Conservation (phyloP, 2,797 vertebrate genomes). For the Falco biarmicus region DNA sequence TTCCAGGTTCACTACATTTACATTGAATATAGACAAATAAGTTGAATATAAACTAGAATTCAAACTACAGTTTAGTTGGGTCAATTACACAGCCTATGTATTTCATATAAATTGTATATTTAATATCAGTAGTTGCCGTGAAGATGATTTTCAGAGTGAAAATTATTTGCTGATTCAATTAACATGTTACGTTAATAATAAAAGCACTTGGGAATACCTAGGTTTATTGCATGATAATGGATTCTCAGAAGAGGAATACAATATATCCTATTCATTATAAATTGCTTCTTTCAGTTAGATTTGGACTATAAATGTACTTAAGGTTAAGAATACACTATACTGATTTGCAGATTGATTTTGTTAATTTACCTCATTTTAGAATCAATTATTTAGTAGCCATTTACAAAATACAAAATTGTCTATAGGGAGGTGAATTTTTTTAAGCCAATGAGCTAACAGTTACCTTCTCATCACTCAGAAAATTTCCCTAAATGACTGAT, state of each 20-base stretch:
- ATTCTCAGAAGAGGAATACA: not conserved
- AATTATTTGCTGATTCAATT: constrained; percentile 48
- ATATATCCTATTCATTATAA: constrained; percentile 3
- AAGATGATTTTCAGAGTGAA: constrained; percentile 28
- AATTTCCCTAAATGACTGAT: not conserved
- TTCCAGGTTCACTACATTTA: not conserved
- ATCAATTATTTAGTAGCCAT: not conserved
- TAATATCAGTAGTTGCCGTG: not conserved
- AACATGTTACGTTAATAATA: constrained; percentile 13
- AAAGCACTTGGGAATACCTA: constrained; percentile 23
- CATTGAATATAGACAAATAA: not conserved
- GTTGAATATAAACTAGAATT: not conserved
- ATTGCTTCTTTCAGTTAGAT: not conserved
- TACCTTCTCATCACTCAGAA: not conserved
- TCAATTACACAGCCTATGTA: not conserved
- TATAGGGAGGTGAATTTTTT: not conserved
- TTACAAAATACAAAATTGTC: not conserved
- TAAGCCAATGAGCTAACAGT: not conserved
- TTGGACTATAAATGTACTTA: not conserved
- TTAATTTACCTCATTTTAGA: not conserved
- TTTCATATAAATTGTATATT: not conserved
- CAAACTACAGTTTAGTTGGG: not conserved
- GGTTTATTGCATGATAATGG: constrained; percentile 20
- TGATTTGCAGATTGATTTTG: not conserved
- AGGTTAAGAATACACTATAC: not conserved